Evolutionary conservation across 2,888 invertebrate genomes (phyloP).

Genomic region (Parasteatoda lunata): DNA sequence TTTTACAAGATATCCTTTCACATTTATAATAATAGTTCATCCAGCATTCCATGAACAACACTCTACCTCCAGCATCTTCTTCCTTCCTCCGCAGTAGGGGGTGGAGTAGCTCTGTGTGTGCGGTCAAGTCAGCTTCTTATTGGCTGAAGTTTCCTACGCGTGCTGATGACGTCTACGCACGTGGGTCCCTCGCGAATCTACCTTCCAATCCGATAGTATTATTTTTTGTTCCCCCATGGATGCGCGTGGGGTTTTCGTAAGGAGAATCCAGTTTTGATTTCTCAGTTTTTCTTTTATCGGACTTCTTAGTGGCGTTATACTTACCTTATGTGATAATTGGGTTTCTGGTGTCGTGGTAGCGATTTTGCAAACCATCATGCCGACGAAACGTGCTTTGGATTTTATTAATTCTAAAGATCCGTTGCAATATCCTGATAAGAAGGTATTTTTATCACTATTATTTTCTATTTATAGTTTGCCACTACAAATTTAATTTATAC

Average conservation of each 20-base stretch:
- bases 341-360: background rate
- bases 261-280: background rate
- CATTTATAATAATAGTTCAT: too few species aligned
- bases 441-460: background rate
- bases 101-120: conserved; percentile 18
- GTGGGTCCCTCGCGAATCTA: conserved; percentile 41
- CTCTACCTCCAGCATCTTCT: background rate
- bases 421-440: background rate
- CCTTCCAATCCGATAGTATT: background rate
- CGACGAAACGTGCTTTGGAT: background rate
- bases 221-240: background rate
- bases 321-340: background rate
- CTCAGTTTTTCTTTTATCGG: background rate
- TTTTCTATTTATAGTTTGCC: too few species aligned
- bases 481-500: too few species aligned
- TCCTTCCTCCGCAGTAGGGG: background rate
- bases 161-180: conserved; percentile 55
- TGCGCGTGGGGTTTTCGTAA: background rate
- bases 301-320: background rate
- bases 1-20: too few species aligned
- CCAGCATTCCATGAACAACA: too few species aligned
- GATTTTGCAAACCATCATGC: background rate
- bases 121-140: conserved; percentile 10
- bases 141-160: conserved; percentile 33
- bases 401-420: background rate